Conservation (phyloP, 2,797 vertebrate species). For the Babyrousa celebensis region DNA sequence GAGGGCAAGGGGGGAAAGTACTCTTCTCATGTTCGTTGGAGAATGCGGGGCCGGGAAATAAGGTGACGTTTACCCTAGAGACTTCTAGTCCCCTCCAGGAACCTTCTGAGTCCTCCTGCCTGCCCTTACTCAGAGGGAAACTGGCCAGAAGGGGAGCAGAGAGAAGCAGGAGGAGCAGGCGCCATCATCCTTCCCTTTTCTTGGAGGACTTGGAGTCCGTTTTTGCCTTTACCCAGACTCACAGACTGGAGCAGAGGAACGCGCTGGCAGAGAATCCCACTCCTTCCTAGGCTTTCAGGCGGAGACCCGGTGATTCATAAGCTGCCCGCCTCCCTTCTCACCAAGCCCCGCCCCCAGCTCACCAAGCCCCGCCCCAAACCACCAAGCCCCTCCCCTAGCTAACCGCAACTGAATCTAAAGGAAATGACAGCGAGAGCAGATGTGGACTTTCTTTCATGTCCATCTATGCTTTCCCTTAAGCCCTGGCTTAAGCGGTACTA, state of each 20-base stretch:
- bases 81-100: neutral
- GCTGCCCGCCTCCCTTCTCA: no score
- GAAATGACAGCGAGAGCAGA: neutral
- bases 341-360: no score
- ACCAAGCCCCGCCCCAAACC: no score
- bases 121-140: neutral
- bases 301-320: neutral
- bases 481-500: neutral
- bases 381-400: neutral
- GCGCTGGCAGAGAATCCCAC: neutral
- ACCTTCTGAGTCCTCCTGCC: neutral
- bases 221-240: neutral
- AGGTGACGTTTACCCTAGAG: neutral
- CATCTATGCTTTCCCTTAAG: neutral
- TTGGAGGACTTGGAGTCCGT: neutral
- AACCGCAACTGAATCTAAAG: neutral
- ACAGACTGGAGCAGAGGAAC: neutral
- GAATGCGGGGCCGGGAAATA: neutral
- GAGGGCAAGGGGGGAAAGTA: no score
- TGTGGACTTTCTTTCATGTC: neutral
- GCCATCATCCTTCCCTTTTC: neutral
- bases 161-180: neutral
- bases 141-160: neutral
- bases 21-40: neutral
- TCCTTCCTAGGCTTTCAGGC: neutral